Evolutionary conservation across 1,140 invertebrate species (phyloP).

Genomic region (Lysiphlebus fabarum): DNA sequence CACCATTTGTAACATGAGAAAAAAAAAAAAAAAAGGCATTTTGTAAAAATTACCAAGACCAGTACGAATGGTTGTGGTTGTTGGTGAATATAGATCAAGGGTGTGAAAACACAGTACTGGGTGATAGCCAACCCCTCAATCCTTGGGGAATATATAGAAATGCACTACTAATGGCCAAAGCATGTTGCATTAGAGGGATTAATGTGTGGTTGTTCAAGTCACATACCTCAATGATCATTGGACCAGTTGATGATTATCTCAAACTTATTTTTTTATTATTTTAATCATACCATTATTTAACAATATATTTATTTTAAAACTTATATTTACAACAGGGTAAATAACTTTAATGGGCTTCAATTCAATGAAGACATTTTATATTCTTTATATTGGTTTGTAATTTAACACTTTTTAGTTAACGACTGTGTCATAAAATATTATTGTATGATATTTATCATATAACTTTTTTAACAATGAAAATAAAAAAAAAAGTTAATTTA

Average conservation of each 20-base stretch:
- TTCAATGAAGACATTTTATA: neutral
- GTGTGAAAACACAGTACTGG: neutral
- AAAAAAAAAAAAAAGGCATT: constrained; percentile 29
- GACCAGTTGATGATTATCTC: constrained; percentile 11
- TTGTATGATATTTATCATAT: no score
- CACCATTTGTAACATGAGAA: constrained; percentile 8
- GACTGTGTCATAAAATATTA: neutral
- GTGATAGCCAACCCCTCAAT: constrained; percentile 10
- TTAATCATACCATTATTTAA: neutral
- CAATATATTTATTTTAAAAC: no score
- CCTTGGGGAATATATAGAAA: constrained; percentile 29
- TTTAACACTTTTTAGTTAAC: constrained; percentile 4
- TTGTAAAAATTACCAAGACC: constrained; percentile 40
- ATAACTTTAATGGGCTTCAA: no score
- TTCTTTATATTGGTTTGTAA: neutral
- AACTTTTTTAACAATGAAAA: no score
- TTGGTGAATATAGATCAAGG: neutral
- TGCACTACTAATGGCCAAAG: constrained; percentile 47
- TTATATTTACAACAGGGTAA: no score
- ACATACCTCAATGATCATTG: constrained; percentile 20
- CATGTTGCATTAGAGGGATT: constrained; percentile 48
- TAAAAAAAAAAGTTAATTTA: no score
- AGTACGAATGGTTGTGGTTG: neutral
- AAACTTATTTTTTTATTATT: constrained; percentile 7
- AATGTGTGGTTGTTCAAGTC: constrained; percentile 30